Percentiles rank a stretch among this genome's conserved stretches.
These are phyloP conservation scores for Geotrupes spiniger DNA, from an alignment of 2,888 invertebrate species.

Conservation along the genomic window DNA sequence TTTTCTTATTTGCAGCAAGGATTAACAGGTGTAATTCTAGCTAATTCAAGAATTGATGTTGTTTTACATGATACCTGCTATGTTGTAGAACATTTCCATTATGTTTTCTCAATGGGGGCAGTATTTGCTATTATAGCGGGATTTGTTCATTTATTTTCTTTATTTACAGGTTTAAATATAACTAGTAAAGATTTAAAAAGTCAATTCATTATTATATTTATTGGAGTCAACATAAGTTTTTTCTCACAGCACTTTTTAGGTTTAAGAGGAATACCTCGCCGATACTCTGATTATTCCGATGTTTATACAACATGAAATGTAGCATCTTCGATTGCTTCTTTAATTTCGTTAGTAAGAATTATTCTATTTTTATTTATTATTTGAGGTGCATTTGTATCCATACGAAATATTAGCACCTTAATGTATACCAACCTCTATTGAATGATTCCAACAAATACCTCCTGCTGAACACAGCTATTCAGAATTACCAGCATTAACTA, in stretches of 20 bases:
- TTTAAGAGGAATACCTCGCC: constrained; percentile 70
- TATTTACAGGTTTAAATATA: constrained; percentile 63
- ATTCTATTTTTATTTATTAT: constrained; percentile 61
- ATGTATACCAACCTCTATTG: constrained; percentile 58
- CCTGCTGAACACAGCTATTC: constrained; percentile 60
- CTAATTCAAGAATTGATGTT: constrained; percentile 76
- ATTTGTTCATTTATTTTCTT: constrained; percentile 68
- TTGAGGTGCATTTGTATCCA: constrained; percentile 58
- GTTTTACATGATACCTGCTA: constrained; percentile 80
- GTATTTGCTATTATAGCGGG: constrained; percentile 76
- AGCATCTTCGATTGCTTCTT: constrained; percentile 65
- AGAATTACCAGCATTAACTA: constrained; percentile 58
- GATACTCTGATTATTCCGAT: constrained; percentile 72
- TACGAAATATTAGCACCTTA: constrained; percentile 54
- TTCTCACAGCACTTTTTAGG: constrained; percentile 79
- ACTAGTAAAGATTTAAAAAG: constrained; percentile 61
- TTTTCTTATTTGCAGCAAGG: constrained; percentile 77
- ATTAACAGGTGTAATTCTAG: constrained; percentile 64
- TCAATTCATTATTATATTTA: constrained; percentile 70
- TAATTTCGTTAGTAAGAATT: constrained; percentile 59
- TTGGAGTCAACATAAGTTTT: constrained; percentile 76
- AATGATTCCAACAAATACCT: constrained; percentile 60
- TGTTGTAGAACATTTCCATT: constrained; percentile 81
- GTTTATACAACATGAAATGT: constrained; percentile 65
- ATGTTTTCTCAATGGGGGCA: constrained; percentile 76